Percentiles rank a stretch among this genome's conserved stretches.
These are phyloP conservation scores for Tilapia sparmanii DNA, from an alignment of 2,113 vertebrate genomes.

Conservation along the genomic window DNA sequence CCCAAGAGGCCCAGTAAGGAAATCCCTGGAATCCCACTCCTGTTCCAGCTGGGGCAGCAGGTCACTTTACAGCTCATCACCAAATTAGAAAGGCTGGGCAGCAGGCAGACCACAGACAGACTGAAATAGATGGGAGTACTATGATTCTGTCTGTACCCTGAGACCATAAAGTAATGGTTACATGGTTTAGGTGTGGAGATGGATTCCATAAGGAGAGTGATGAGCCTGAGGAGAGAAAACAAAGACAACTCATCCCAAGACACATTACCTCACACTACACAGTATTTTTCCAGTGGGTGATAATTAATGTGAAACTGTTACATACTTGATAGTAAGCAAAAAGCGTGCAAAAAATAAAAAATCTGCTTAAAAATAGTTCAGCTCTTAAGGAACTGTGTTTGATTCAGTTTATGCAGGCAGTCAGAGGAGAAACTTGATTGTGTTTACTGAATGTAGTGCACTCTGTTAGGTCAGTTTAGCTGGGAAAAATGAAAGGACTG, in stretches of 20 bases:
- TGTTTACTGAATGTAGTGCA: neutral
- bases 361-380: neutral
- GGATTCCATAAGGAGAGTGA: neutral
- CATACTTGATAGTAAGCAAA: neutral
- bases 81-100: constrained; percentile 62
- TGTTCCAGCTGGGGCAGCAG: constrained; percentile 39
- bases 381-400: neutral
- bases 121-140: constrained; percentile 36
- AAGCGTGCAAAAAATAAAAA: neutral
- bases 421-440: neutral
- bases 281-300: neutral
- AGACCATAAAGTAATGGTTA: neutral
- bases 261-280: neutral
- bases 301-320: neutral
- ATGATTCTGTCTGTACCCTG: neutral
- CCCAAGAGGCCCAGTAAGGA: constrained; percentile 50
- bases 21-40: constrained; percentile 65
- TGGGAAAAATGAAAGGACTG: fast-evolving
- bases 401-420: fast-evolving
- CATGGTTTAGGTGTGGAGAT: neutral
- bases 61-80: constrained; percentile 74
- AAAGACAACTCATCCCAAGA: neutral
- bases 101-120: constrained; percentile 36
- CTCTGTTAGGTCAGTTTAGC: neutral
- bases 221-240: neutral